Evolutionary conservation across 64 coral and sea anemone genomes (phyloP), one percentile per base, ranked within the genome.

Genomic region (Montipora sp.): DNA sequence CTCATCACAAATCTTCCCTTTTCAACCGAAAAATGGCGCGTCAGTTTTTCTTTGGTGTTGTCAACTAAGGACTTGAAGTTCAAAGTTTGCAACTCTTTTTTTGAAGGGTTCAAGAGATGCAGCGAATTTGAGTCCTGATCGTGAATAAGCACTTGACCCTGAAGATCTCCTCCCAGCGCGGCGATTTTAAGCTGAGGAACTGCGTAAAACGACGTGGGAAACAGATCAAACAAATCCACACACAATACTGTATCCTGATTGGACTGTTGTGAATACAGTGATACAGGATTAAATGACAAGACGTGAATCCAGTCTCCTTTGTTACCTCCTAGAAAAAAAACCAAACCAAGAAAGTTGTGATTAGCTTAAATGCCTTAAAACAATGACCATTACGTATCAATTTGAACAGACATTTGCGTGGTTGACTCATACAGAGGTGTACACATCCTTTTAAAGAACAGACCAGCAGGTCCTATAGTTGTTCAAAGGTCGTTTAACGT

Each of bases 241-340:
- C 90, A 91, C 10, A 92, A 55, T 47, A 91, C 94, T 8, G 94
- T 68, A 77, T 99, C 88, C 50, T 99, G 89, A 87, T 92, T 96
- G 47, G 94, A 81, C 77, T 99, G 94, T 77, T 89, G 88, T 4
- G 98, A 99, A 74, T 96, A 96, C 13, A 96, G 89, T 0, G 95
- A 92, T n/a, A 99, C 74, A 12, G 98, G 98, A 47, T 92, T 94
- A 57, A 94, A 80, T 16, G 98, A 89, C 58, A 96, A 73, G 57
- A 80, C 50, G 86, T 99, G 94, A 50, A 99, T 75, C 98, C 98
- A 99, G 85, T 99, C 98, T 19, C 98, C 94, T 9, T 87, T 90
- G 16, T 74, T 89, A 73, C 83, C 89, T 58, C 98, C 98, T 99
- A 53, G 12, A 75, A 81, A 72, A 2, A 48, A 85, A 85, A 77